Percentiles rank a stretch among this genome's conserved stretches.
These are phyloP conservation scores for Eupeodes corollae DNA, from an alignment of 1,140 invertebrate genomes.

Conservation along the genomic window DNA sequence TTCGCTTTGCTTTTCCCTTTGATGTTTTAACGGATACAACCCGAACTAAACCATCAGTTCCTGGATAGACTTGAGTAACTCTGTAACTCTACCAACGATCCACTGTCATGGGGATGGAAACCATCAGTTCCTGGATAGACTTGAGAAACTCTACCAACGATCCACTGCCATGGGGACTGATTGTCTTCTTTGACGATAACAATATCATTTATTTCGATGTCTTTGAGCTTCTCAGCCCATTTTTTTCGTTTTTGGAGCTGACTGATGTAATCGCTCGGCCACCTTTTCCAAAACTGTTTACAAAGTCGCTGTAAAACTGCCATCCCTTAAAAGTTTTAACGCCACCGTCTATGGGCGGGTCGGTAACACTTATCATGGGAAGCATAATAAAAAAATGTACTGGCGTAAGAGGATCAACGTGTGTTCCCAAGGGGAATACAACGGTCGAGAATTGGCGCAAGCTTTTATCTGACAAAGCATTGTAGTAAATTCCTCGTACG, in stretches of 20 bases:
- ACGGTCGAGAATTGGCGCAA: no score
- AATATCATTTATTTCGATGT: no score
- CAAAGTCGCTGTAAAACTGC: no score
- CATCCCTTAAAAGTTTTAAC: no score
- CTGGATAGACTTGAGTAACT: conserved; percentile 14
- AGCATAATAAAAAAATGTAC: conserved; percentile 26
- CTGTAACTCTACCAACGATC: conserved; percentile 13
- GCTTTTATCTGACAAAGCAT: no score
- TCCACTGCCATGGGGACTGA: conserved; percentile 18
- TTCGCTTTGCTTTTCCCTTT: conserved; percentile 5
- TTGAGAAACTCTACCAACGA: conserved; percentile 11
- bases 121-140: conserved; percentile 15
- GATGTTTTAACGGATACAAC: no score
- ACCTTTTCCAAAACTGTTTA: no score
- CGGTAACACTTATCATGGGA: no score
- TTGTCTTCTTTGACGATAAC: no score
- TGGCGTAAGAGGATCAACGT: conserved; percentile 16
- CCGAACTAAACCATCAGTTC: conserved; percentile 13
- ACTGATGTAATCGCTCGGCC: neutral
- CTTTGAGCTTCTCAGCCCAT: neutral
- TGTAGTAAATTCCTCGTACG: no score
- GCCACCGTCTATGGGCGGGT: no score
- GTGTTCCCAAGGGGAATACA: conserved; percentile 4
- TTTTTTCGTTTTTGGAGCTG: neutral
- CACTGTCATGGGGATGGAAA: conserved; percentile 18